Evolutionary conservation across 2,113 vertebrate genomes (phyloP).

Genomic region (Erinaceus europaeus): DNA sequence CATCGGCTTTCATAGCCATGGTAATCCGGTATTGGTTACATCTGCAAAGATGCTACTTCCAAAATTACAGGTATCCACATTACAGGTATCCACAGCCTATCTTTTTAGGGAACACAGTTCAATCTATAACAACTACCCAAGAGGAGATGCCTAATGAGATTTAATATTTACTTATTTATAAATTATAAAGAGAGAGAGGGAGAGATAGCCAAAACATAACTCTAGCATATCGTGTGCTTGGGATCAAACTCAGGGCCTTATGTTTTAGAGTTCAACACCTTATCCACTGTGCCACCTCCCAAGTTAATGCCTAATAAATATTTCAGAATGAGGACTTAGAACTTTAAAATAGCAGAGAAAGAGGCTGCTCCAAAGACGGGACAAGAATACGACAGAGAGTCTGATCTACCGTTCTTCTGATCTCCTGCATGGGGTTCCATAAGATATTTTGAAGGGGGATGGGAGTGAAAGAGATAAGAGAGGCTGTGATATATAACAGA

Average conservation of each 20-base stretch:
- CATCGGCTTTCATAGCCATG: not conserved
- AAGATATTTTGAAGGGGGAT: not conserved
- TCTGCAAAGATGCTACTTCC: not conserved
- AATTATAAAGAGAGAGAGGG: no score
- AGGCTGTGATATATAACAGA: not conserved
- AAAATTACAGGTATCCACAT: not conserved
- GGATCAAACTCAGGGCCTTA: no score
- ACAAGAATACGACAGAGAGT: not conserved
- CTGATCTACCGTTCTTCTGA: not conserved
- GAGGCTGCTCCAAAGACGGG: not conserved
- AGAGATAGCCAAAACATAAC: no score
- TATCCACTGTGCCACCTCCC: no score
- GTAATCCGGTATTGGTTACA: not conserved
- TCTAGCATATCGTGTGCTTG: no score
- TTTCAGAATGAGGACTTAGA: not conserved
- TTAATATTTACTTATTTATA: no score
- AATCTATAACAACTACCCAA: not conserved
- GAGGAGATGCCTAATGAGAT: not conserved
- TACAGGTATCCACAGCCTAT: not conserved
- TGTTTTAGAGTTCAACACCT: no score
- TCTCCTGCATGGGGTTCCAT: not conserved
- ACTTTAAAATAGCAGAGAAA: not conserved
- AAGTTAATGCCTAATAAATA: no score
- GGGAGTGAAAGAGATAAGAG: not conserved
- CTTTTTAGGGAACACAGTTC: not conserved